Percentiles rank a stretch among this genome's conserved stretches.
phyloP scores from a whole-genome alignment of 2,888 invertebrate species.

The Galerucella pusilla region DNA sequence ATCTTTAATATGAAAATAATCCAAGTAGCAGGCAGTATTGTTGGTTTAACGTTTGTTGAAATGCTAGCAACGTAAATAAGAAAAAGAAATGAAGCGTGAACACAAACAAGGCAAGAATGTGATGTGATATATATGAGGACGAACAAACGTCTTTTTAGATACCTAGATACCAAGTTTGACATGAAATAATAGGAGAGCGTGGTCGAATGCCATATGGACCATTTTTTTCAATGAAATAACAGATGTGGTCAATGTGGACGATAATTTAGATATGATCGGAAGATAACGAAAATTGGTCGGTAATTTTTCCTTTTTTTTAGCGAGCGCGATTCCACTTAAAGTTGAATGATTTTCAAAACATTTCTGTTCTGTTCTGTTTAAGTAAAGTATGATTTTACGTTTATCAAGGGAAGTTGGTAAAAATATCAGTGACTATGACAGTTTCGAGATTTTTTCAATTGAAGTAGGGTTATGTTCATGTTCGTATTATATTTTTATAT shows the following conservation, averaged over 20 bases:
- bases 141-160: slow-evolving; percentile 26
- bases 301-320: background rate
- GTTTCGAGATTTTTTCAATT: too few relatives aligned
- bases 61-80: slow-evolving; percentile 27
- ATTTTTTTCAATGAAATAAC: slow-evolving; percentile 25
- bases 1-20: background rate
- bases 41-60: slow-evolving; percentile 23
- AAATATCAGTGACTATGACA: too few relatives aligned
- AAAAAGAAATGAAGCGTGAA: slow-evolving; percentile 31
- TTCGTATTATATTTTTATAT: too few relatives aligned
- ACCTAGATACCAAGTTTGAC: slow-evolving; percentile 28
- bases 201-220: slow-evolving; percentile 26
- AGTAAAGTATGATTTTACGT: too few relatives aligned
- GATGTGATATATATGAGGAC: slow-evolving; percentile 17
- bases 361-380: too few relatives aligned
- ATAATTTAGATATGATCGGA: slow-evolving; percentile 4
- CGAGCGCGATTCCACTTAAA: background rate
- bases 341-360: too few relatives aligned
- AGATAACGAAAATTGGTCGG: background rate
- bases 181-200: slow-evolving; percentile 22
- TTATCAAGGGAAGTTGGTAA: too few relatives aligned
- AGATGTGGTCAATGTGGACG: slow-evolving; percentile 23
- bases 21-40: background rate
- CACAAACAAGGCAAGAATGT: slow-evolving; percentile 25
- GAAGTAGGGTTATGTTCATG: too few relatives aligned